Base-by-base conservation (phyloP, 2,113 vertebrate species). In the Istiophorus platypterus region DNA sequence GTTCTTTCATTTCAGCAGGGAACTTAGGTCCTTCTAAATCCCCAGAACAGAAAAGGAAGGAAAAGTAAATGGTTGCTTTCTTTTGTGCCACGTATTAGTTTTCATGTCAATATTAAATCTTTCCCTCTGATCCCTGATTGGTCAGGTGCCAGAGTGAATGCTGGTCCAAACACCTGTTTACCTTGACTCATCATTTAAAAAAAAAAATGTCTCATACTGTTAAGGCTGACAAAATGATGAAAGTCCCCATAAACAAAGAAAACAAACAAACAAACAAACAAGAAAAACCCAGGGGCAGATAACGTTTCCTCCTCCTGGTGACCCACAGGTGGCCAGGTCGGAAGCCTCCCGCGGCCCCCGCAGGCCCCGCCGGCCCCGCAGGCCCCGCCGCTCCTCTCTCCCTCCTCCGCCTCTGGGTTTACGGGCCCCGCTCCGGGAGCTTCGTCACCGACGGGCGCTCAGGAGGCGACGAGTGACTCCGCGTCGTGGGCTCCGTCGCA, bases 401-500 rank as follows among this genome's bases (percentile, higher is more conserved):
- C 54, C 15, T 34, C 7, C 26, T 80, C 57, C 72, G 27, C 63
- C 54, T 61, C 49, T 87, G 70, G 72, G 69, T 84, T 90, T 80
- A 79, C 74, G 45, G 45, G 78, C 84, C 86, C 78, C 62, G 85
- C 87, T 84, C 76, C 4, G 47, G 77, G 74, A 80, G 52, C 41
- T 87, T 84, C 75, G 77, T 85, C 84, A 34, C 84, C 81, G 83
- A 91, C 78, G 82, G 73, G 80, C 75, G 88, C 81, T 88, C 72
- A 78, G 70, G 85, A 80, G 81, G 70, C 45, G 85, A 65, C 67
- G 88, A 91, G 86, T 72, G 85, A 86, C 70, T 82, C 52, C 26
- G 47, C 84, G 67, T 34, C 71, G 77, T 85, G 68, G 68, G 78
- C 84, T 81, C 39, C 27, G 45, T 87, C 76, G 49, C 86, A 79